phyloP scores from a whole-genome alignment of 2,113 vertebrate species.

The Dipodomys spectabilis region DNA sequence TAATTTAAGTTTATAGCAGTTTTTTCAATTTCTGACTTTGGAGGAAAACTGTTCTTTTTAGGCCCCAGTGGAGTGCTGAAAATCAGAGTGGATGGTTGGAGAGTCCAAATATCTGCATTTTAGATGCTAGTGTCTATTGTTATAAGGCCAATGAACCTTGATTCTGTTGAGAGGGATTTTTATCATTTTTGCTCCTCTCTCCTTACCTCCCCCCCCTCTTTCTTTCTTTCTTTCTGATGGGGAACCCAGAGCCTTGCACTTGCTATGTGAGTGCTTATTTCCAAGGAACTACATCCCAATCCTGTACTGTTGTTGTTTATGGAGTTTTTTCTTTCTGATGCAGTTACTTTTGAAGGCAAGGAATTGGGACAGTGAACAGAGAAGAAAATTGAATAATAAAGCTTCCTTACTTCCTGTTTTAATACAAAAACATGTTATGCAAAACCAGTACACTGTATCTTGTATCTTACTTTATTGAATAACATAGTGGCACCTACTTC shows the following conservation, averaged over 20 bases:
- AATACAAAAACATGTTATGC: background rate
- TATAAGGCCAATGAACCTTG: background rate
- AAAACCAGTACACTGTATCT: background rate
- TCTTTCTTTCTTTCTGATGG: too few relatives aligned
- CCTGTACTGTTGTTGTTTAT: too few relatives aligned
- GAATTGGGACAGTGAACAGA: background rate
- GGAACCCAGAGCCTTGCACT: too few relatives aligned
- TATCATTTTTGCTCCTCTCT: background rate
- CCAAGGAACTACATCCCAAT: too few relatives aligned
- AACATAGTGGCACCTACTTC: background rate
- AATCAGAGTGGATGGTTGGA: background rate
- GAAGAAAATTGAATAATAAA: background rate
- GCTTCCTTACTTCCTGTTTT: background rate
- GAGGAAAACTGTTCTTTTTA: background rate
- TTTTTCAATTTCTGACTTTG: background rate
- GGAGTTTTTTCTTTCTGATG: background rate
- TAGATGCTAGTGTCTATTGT: background rate
- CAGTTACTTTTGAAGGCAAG: constrained; percentile 33
- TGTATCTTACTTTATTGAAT: background rate
- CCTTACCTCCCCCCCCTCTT: too few relatives aligned
- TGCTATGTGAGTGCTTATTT: too few relatives aligned
- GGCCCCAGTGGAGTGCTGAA: background rate
- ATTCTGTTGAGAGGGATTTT: background rate
- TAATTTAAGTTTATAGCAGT: constrained; percentile 27
- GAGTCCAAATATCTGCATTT: background rate